These are phyloP conservation scores for Pangasius macronema DNA, from an alignment of 2,797 vertebrate genomes.

Conservation along the genomic window DNA sequence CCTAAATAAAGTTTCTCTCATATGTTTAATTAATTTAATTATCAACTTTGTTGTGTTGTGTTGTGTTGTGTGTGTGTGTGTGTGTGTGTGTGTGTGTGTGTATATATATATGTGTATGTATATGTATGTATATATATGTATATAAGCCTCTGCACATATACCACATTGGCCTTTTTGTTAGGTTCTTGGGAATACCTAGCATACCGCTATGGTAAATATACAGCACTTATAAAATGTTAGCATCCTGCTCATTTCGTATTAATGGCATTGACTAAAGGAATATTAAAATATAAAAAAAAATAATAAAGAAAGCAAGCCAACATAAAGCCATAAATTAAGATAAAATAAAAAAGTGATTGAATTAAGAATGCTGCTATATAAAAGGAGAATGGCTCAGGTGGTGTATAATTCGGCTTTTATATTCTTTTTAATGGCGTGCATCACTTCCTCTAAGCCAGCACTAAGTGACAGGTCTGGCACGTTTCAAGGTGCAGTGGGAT, in stretches of 20 bases:
- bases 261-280: not conserved
- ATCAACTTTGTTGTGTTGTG: not conserved
- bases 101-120: too few species aligned
- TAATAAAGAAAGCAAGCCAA: not conserved
- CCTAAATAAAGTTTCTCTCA: constrained; percentile 12
- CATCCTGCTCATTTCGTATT: not conserved
- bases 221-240: not conserved
- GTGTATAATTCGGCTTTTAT: not conserved
- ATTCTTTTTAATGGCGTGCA: too few species aligned
- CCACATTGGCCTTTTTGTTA: not conserved
- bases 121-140: too few species aligned
- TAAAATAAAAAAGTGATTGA: too few species aligned
- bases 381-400: not conserved
- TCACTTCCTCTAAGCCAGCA: not conserved
- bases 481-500: too few species aligned
- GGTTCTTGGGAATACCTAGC: not conserved
- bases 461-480: not conserved
- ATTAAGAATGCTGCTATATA: too few species aligned
- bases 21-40: not conserved
- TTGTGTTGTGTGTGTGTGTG: too few species aligned
- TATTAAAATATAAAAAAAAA: not conserved
- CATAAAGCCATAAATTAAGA: too few species aligned
- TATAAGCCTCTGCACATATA: not conserved
- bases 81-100: too few species aligned
- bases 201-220: not conserved